Percentiles rank a stretch among this genome's conserved stretches.
These are phyloP conservation scores for Panagrolaimus sp. DNA, from an alignment of 1,140 invertebrate genomes.

Conservation along the genomic window DNA sequence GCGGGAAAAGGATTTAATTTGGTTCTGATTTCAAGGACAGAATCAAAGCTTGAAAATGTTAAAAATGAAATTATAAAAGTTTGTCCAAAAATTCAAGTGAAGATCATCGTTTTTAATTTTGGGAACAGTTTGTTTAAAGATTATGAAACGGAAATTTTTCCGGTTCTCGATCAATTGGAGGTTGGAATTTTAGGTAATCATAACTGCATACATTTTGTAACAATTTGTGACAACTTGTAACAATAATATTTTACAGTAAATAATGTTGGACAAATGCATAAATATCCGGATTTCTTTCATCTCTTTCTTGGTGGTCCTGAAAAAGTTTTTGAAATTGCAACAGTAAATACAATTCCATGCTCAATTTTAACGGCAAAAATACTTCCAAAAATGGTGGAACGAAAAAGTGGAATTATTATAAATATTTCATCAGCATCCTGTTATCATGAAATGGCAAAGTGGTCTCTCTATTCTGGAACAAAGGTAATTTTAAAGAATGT, in stretches of 20 bases:
- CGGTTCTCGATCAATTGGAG: slow-evolving; percentile 28
- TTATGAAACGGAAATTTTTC: slow-evolving; percentile 24
- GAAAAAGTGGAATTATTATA: slow-evolving; percentile 32
- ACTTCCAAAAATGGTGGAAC: slow-evolving; percentile 32
- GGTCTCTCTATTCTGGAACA: slow-evolving; percentile 42
- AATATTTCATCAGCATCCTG: slow-evolving; percentile 38
- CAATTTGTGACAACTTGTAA: slow-evolving; percentile 14
- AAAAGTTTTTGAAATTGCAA: slow-evolving; percentile 26
- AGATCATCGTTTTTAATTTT: slow-evolving; percentile 47
- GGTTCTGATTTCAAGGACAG: slow-evolving; percentile 25
- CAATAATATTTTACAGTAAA: slow-evolving; percentile 35
- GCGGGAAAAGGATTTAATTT: slow-evolving; percentile 25
- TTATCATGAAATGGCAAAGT: slow-evolving; percentile 24
- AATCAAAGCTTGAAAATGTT: slow-evolving; percentile 19
- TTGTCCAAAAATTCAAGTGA: slow-evolving; percentile 13
- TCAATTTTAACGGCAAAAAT: slow-evolving; percentile 35
- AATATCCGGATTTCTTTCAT: slow-evolving; percentile 39
- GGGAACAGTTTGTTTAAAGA: slow-evolving; percentile 40
- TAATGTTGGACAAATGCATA: slow-evolving; percentile 38
- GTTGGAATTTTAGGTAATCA: slow-evolving; percentile 37
- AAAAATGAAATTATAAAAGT: slow-evolving; percentile 8
- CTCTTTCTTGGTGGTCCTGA: slow-evolving; percentile 20
- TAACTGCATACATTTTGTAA: slow-evolving; percentile 3
- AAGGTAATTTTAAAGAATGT: slow-evolving; percentile 29
- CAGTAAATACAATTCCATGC: slow-evolving; percentile 44